These are phyloP conservation scores for Cantharis rustica DNA, from an alignment of 2,888 invertebrate genomes.

Conservation along the genomic window DNA sequence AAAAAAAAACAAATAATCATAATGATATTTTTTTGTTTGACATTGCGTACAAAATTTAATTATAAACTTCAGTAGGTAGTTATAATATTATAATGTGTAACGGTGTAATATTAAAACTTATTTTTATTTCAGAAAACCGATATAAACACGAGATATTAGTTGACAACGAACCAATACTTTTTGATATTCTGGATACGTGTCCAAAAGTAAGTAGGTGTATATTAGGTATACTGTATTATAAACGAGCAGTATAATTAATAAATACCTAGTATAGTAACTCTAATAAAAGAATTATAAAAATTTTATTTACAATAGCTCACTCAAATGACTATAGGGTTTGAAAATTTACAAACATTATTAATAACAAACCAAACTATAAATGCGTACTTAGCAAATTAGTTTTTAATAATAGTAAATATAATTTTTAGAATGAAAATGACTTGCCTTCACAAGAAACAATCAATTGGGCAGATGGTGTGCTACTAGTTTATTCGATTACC, in stretches of 20 bases:
- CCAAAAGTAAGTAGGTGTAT: conserved; percentile 68
- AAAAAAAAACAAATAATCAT: no score
- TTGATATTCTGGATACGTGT: conserved; percentile 90
- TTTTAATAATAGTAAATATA: no score
- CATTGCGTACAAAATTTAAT: no score
- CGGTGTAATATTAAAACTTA: not conserved
- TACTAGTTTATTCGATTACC: conserved; percentile 88
- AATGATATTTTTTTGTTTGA: no score
- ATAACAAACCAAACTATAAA: no score
- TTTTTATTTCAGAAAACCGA: conserved; percentile 73
- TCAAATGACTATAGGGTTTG: no score
- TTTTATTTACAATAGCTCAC: no score
- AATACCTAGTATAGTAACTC: no score
- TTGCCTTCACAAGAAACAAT: conserved; percentile 71
- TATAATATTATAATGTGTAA: not conserved
- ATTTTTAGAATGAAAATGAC: conserved; percentile 70
- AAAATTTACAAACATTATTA: no score
- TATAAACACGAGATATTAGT: conserved; percentile 89
- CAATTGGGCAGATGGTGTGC: conserved; percentile 89
- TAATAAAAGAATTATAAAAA: no score
- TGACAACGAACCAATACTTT: conserved; percentile 86
- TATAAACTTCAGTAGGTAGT: not conserved
- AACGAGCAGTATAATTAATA: no score
- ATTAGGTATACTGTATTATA: not conserved
- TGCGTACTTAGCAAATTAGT: no score